These are phyloP conservation scores for Thymelicus acteon DNA, from an alignment of 2,888 invertebrate genomes.

Conservation along the genomic window DNA sequence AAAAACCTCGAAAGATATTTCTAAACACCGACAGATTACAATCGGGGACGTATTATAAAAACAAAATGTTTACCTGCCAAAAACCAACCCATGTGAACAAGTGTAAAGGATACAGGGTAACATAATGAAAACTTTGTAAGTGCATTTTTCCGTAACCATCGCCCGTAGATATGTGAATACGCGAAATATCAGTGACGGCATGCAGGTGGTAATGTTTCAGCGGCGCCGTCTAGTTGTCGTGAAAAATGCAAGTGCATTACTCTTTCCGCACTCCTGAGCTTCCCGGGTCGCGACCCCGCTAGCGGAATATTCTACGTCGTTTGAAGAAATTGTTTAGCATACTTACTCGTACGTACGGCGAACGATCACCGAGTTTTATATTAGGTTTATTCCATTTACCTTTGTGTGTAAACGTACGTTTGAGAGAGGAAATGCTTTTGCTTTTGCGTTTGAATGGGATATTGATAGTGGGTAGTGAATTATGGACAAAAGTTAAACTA, in stretches of 20 bases:
- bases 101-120: not conserved
- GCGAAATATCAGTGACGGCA: constrained; percentile 22
- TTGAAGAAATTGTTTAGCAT: constrained; percentile 27
- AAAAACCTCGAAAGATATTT: too few species aligned
- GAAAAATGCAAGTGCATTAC: constrained; percentile 30
- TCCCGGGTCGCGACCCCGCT: constrained; percentile 20
- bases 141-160: not conserved
- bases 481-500: too few species aligned
- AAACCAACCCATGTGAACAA: not conserved
- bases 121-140: not conserved
- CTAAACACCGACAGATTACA: too few species aligned
- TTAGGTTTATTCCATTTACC: not conserved
- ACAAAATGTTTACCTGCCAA: not conserved
- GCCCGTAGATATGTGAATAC: constrained; percentile 12
- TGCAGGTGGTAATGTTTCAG: constrained; percentile 29
- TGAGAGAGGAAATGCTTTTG: too few species aligned
- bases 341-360: not conserved
- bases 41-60: too few species aligned
- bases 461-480: too few species aligned
- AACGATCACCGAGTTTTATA: constrained; percentile 2
- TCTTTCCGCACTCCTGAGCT: constrained; percentile 24
- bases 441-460: too few species aligned
- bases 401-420: too few species aligned
- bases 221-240: not conserved
- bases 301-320: constrained; percentile 31